Evolutionary conservation across 2,888 invertebrate genomes (phyloP).

Genomic region (Molanna angustata): DNA sequence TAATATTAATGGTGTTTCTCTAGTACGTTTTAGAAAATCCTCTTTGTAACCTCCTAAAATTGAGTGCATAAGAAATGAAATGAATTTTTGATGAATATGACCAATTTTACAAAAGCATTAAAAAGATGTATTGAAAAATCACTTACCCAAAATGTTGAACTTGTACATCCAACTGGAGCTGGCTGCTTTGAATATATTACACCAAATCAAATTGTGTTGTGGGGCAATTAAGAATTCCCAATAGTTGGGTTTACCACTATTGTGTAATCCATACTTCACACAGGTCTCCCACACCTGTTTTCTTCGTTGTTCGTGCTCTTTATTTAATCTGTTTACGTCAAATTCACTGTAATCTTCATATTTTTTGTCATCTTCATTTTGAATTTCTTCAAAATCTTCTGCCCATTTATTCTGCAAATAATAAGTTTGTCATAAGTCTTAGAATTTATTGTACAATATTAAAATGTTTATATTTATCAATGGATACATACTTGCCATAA

Average conservation of each 20-base stretch:
- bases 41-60: constrained; percentile 59
- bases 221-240: constrained; percentile 73
- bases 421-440: background rate
- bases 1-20: constrained; percentile 62
- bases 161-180: constrained; percentile 81
- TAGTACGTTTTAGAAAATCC: constrained; percentile 56
- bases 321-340: constrained; percentile 44
- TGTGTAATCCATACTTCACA: constrained; percentile 42
- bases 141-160: constrained; percentile 68
- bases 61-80: too few species aligned
- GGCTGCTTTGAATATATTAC: constrained; percentile 72
- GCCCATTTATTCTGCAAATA: constrained; percentile 30
- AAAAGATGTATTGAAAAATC: background rate
- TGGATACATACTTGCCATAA: constrained; percentile 31
- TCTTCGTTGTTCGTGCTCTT: constrained; percentile 52
- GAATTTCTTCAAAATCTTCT: constrained; percentile 28
- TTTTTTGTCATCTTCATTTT: constrained; percentile 18
- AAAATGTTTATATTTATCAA: background rate
- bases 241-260: constrained; percentile 57
- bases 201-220: constrained; percentile 69
- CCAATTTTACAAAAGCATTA: background rate
- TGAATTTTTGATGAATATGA: too few species aligned
- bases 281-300: constrained; percentile 51
- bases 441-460: background rate
- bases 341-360: constrained; percentile 44